Conservation (phyloP, 2,888 invertebrate genomes). For the Fissipunctia ypsillon region DNA sequence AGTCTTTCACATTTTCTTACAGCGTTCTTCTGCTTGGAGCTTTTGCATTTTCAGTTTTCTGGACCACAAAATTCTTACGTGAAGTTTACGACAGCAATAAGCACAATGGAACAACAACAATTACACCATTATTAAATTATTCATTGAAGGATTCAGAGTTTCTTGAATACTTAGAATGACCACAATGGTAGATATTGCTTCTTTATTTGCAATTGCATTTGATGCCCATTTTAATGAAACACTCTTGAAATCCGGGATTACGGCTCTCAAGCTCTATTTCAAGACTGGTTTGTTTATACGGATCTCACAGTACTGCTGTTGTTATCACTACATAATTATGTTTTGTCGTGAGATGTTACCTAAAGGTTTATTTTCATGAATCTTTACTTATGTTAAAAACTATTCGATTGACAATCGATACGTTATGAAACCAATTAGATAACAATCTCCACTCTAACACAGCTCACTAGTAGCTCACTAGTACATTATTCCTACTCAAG, state of each 20-base stretch:
- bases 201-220: constrained; percentile 18
- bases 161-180: constrained; percentile 72
- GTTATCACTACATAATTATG: not conserved
- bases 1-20: constrained; percentile 60
- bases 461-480: not conserved
- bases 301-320: not conserved
- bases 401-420: not conserved
- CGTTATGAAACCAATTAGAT: not conserved
- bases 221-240: not conserved
- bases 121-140: not conserved
- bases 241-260: not conserved
- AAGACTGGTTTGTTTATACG: not conserved
- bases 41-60: constrained; percentile 77
- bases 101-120: constrained; percentile 25
- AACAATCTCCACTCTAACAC: not conserved
- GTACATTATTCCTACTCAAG: not conserved
- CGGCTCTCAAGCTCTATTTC: not conserved
- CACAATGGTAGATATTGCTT: constrained; percentile 54
- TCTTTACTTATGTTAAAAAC: not conserved
- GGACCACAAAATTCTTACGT: constrained; percentile 75
- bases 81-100: constrained; percentile 64
- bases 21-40: constrained; percentile 77
- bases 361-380: not conserved
- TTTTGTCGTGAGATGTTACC: not conserved
- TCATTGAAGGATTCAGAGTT: constrained; percentile 54